Percentiles rank a stretch among this genome's conserved stretches.
These are phyloP conservation scores for Geotrupes spiniger DNA, from an alignment of 2,888 invertebrate genomes.

Conservation along the genomic window DNA sequence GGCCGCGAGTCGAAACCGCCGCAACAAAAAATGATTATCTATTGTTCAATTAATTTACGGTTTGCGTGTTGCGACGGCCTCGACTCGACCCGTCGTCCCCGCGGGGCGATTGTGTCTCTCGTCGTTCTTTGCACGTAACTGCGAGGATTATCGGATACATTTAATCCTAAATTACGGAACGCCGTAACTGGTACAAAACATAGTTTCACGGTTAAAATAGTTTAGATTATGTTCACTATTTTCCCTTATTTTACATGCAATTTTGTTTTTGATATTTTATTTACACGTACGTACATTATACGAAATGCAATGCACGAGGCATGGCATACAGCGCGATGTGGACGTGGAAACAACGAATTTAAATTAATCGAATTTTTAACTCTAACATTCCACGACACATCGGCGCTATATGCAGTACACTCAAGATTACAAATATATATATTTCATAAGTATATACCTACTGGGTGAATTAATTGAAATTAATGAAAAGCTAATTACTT, in stretches of 20 bases:
- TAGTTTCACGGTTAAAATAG: conserved; percentile 20
- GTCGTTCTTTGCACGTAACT: conserved; percentile 12
- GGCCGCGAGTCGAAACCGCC: background rate
- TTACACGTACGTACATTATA: background rate
- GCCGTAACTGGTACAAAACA: conserved; percentile 17
- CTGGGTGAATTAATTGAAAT: too few relatives aligned
- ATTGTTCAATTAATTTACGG: background rate
- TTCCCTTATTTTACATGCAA: conserved; percentile 18
- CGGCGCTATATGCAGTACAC: too few relatives aligned
- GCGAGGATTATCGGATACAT: conserved; percentile 20
- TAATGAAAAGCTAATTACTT: too few relatives aligned
- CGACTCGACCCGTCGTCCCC: background rate
- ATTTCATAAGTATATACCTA: too few relatives aligned
- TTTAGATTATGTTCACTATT: conserved; percentile 19
- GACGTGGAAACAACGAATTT: too few relatives aligned
- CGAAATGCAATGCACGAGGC: too few relatives aligned
- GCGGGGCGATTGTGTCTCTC: background rate
- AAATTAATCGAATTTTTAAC: too few relatives aligned
- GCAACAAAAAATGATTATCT: background rate
- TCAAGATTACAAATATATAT: too few relatives aligned
- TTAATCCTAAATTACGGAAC: too few relatives aligned
- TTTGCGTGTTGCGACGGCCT: background rate
- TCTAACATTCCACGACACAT: too few relatives aligned
- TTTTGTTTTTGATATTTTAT: conserved; percentile 6
- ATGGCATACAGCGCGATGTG: too few relatives aligned